These are phyloP conservation scores for Ctenopoma kingsleyae DNA, from an alignment of 2,797 vertebrate genomes.

Conservation along the genomic window DNA sequence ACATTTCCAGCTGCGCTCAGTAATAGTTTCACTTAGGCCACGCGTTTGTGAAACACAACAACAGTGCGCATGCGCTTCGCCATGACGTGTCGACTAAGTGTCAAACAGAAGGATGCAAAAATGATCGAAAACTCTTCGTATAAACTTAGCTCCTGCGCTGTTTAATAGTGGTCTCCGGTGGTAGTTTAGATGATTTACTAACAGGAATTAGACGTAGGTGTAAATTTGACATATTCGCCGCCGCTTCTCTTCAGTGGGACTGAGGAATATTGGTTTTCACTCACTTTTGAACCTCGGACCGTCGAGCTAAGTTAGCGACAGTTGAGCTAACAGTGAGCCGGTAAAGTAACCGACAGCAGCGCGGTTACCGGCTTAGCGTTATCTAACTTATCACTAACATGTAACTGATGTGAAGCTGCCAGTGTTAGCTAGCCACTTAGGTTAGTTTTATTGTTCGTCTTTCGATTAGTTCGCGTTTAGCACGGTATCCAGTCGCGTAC, in stretches of 20 bases:
- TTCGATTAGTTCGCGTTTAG: neutral
- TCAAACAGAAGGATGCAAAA: conserved; percentile 68
- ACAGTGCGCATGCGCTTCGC: conserved; percentile 58
- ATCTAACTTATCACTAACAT: conserved; percentile 32
- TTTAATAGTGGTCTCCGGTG: neutral
- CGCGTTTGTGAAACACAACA: neutral
- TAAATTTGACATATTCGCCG: rapidly evolving
- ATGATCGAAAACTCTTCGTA: conserved; percentile 45
- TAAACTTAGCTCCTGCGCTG: neutral
- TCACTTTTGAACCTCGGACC: conserved; percentile 53
- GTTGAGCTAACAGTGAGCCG: conserved; percentile 46
- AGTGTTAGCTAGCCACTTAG: neutral
- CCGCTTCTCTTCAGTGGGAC: neutral
- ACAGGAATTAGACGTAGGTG: rapidly evolving
- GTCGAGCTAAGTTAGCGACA: conserved; percentile 65
- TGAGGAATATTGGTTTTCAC: conserved; percentile 11
- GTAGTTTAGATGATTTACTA: neutral
- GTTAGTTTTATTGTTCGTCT: conserved; percentile 4
- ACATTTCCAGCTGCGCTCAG: no score
- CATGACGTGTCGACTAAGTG: conserved; percentile 70
- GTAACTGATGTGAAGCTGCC: conserved; percentile 10
- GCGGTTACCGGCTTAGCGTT: conserved; percentile 1
- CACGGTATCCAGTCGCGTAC: neutral
- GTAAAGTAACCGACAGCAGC: conserved; percentile 8
- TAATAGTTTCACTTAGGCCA: neutral